These are phyloP conservation scores for Myotis myotis DNA, from an alignment of 2,797 vertebrate species.

Conservation along the genomic window DNA sequence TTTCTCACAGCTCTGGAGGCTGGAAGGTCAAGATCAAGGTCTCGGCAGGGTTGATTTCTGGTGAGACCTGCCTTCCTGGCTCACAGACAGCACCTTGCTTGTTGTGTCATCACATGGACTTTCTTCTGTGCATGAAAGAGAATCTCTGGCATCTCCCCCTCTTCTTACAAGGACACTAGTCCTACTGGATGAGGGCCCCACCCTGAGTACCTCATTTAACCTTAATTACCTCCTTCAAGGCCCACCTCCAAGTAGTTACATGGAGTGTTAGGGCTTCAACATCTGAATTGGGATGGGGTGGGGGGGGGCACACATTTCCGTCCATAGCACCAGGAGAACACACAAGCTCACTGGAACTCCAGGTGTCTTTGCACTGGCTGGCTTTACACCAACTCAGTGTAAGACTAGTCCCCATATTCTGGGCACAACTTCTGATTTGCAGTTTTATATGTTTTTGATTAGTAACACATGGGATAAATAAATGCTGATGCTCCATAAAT, in stretches of 20 bases:
- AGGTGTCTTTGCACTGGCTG: neutral
- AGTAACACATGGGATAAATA: neutral
- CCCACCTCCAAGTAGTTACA: neutral
- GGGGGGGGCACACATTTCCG: neutral
- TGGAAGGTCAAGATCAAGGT: neutral
- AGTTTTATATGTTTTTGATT: constrained; percentile 30
- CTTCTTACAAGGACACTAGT: neutral
- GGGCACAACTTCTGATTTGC: neutral
- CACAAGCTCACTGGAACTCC: neutral
- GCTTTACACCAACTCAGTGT: neutral
- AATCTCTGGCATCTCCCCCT: neutral
- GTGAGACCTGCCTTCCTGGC: neutral
- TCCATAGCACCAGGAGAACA: neutral
- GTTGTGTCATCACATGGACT: neutral
- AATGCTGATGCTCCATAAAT: neutral
- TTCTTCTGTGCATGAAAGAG: neutral
- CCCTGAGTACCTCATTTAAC: neutral
- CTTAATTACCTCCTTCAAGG: neutral
- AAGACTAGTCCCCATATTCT: neutral
- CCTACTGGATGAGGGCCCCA: neutral
- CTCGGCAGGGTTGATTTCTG: neutral
- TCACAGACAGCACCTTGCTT: neutral
- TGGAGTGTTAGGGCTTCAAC: neutral
- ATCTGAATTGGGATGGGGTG: neutral
- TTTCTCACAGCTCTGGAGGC: neutral